Evolutionary conservation across 2,797 vertebrate species (phyloP).

Genomic region (Yasuhikotakia modesta): DNA sequence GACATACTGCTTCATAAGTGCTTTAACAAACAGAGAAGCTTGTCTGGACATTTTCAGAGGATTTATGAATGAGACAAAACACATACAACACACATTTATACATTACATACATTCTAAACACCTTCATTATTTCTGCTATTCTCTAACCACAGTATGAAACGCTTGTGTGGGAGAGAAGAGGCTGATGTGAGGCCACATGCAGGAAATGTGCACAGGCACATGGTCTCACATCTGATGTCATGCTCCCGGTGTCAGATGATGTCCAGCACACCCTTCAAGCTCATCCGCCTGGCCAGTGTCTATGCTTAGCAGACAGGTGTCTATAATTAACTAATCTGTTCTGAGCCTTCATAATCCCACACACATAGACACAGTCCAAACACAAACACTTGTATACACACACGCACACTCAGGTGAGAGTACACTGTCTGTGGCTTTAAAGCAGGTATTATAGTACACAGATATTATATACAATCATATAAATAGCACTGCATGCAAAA

Average conservation of each 20-base stretch:
- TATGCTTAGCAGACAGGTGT: slow-evolving; percentile 76
- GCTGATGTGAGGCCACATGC: slow-evolving; percentile 21
- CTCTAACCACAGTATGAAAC: neutral
- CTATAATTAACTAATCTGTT: slow-evolving; percentile 85
- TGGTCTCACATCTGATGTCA: slow-evolving; percentile 65
- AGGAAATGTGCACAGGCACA: slow-evolving; percentile 59
- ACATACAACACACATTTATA: too few species aligned
- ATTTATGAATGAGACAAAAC: too few species aligned
- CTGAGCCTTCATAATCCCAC: slow-evolving; percentile 78
- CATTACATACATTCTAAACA: too few species aligned
- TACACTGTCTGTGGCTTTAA: neutral
- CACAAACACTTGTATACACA: slow-evolving; percentile 41
- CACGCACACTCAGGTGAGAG: slow-evolving; percentile 13
- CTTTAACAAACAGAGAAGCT: neutral
- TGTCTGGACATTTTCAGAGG: neutral
- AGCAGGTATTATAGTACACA: neutral
- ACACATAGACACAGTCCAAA: slow-evolving; percentile 63
- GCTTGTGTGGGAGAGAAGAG: neutral
- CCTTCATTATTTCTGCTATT: neutral
- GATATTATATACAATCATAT: neutral
- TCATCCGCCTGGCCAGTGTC: slow-evolving; percentile 76
- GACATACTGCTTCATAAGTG: neutral
- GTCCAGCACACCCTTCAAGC: slow-evolving; percentile 67
- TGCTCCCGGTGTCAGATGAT: slow-evolving; percentile 39
- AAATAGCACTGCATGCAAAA: neutral